These are phyloP conservation scores for Chymomyza caudatula DNA, from an alignment of 2,888 invertebrate species.

Conservation along the genomic window DNA sequence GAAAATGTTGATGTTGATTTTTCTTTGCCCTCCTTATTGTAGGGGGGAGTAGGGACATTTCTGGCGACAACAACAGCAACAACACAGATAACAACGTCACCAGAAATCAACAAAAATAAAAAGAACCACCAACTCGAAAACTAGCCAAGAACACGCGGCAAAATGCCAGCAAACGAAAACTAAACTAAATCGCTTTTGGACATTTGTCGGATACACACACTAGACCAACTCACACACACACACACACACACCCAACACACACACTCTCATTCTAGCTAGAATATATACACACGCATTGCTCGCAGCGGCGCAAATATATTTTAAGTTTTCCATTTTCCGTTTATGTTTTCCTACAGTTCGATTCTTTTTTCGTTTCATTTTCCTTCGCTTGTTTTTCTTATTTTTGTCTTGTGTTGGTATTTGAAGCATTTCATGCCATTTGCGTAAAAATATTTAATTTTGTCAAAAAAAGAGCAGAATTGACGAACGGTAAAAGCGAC, in stretches of 20 bases:
- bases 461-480: conserved; percentile 34
- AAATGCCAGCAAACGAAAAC: conserved; percentile 51
- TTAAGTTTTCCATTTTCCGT: conserved; percentile 48
- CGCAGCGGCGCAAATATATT: conserved; percentile 47
- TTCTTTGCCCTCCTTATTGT: not conserved
- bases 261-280: not conserved
- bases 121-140: not conserved
- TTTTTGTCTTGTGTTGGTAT: not conserved
- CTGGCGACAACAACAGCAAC: conserved; percentile 3
- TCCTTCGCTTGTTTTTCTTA: conserved; percentile 6
- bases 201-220: conserved; percentile 48
- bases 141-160: conserved; percentile 19
- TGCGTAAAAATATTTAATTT: conserved; percentile 59
- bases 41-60: conserved; percentile 45
- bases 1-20: not conserved
- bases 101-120: not conserved
- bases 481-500: conserved; percentile 26
- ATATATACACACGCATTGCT: conserved; percentile 7
- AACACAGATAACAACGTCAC: conserved; percentile 49
- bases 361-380: conserved; percentile 21
- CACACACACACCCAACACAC: conserved; percentile 2
- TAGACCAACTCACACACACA: conserved; percentile 21
- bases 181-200: conserved; percentile 54
- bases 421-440: conserved; percentile 24
- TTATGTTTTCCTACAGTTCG: not conserved